These are phyloP conservation scores for Corapipo altera DNA, from an alignment of 2,113 vertebrate species.

Conservation along the genomic window DNA sequence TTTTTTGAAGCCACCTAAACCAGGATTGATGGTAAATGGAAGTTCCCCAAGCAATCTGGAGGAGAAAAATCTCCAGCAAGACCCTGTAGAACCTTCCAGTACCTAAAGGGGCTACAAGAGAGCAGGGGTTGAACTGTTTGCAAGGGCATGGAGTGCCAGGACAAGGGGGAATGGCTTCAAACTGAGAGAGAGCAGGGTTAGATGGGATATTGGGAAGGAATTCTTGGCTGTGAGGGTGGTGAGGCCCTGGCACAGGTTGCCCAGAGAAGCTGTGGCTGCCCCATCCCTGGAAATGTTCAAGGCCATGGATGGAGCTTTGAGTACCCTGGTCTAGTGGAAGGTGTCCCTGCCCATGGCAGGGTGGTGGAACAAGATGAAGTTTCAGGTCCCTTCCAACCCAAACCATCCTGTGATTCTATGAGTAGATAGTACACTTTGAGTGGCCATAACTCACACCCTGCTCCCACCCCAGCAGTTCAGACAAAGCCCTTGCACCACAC, in stretches of 20 bases:
- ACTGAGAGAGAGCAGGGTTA: background rate
- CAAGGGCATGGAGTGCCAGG: background rate
- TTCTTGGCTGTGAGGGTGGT: background rate
- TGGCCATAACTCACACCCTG: background rate
- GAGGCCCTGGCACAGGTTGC: background rate
- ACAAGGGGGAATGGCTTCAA: background rate
- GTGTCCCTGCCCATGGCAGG: background rate
- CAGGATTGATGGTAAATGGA: background rate
- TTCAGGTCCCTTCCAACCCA: background rate
- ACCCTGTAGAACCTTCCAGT: background rate
- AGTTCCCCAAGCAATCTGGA: background rate
- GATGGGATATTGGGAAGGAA: background rate
- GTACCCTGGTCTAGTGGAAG: accelerated
- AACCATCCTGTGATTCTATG: background rate
- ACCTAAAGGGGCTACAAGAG: background rate
- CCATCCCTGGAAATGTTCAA: background rate
- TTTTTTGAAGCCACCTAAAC: background rate
- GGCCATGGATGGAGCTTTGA: accelerated
- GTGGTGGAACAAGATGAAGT: background rate
- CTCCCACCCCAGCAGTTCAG: background rate
- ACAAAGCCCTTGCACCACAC: background rate
- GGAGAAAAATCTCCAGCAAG: background rate
- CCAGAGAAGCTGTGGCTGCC: background rate
- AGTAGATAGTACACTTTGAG: background rate
- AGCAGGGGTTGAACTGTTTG: background rate